Evolutionary conservation across 2,797 vertebrate species (phyloP).

Genomic region (Microctenopoma stevenorrisi): DNA sequence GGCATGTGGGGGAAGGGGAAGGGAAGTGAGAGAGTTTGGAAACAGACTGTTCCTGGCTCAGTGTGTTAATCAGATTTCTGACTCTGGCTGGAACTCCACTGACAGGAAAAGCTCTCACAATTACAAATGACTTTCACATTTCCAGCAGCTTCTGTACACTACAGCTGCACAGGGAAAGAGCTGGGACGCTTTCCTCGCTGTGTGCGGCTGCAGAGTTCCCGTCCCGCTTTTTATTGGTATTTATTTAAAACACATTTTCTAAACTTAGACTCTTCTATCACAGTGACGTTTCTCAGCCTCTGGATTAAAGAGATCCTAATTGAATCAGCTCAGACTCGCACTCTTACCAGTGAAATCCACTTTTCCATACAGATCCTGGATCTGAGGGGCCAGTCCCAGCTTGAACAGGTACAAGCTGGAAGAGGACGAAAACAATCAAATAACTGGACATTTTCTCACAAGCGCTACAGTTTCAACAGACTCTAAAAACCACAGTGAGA

Average conservation of each 20-base stretch:
- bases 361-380: slow-evolving; percentile 98
- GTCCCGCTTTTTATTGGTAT: no score
- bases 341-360: slow-evolving; percentile 97
- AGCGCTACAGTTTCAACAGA: no score
- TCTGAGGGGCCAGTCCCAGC: slow-evolving; percentile 96
- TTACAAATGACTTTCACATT: slow-evolving; percentile 80
- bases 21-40: slow-evolving; percentile 11
- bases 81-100: slow-evolving; percentile 49
- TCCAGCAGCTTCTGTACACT: slow-evolving; percentile 34
- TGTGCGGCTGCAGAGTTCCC: no score
- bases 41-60: slow-evolving; percentile 56
- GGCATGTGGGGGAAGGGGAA: neutral
- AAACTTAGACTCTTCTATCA: slow-evolving; percentile 8
- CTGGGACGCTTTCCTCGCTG: no score
- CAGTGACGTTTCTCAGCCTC: neutral
- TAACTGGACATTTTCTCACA: no score
- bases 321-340: neutral
- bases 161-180: no score
- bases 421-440: slow-evolving; percentile 2
- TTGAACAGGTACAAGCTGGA: slow-evolving; percentile 97
- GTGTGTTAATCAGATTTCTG: slow-evolving; percentile 60
- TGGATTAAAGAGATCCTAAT: slow-evolving; percentile 11
- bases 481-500: no score
- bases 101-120: slow-evolving; percentile 75
- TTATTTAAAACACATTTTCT: neutral